Base-by-base conservation (phyloP, 2,113 vertebrate species). In the Motacilla tschutschensis region DNA sequence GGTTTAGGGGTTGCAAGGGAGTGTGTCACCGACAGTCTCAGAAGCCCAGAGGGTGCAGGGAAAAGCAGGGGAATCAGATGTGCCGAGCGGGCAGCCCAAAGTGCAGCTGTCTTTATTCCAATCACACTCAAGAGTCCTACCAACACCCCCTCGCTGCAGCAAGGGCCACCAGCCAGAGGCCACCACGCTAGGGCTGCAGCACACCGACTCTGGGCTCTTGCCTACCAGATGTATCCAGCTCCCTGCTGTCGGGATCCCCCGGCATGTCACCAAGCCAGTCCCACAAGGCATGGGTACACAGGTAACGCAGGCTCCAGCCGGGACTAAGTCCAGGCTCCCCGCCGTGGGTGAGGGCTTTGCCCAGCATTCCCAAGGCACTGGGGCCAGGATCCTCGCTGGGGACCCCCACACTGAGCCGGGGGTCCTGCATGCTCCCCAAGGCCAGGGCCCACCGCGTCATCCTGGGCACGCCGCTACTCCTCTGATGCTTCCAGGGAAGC, bases 261-360 rank as follows among this genome's bases (percentile, higher is more conserved):
- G 18, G 59, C 44, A 3, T 1, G 24, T 18, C 38, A 43, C 19
- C n/a, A 9, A 24, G 21, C 3, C 25, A 10, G n/a, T 21, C 15
- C n/a, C 40, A 21, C 5, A 3, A 7, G 17, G 29, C 1, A 1
- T 1, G 36, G 38, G 64, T 2, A 10, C 2, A 9, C n/a, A 44
- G 28, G 28, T 9, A 38, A 18, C 3, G 1, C 59, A 14, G 31
- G 31, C 41, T 75, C 38, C 44, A 54, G 35, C 12, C 29, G 26
- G 44, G 22, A 53, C 35, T 54, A 43, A 21, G 17, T 0, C 8
- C 5, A 2, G 13, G 31, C 19, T 81, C 33, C 21, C 33, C 20
- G 8, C 8, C 1, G 12, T 1, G 2, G n/a, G 26, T 2, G 4
- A 69, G 14, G 0, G 0, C 35, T 51, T 25, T 8, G 1, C 4